Conservation (phyloP, 1,140 invertebrate species). For the Augochlora pura region DNA sequence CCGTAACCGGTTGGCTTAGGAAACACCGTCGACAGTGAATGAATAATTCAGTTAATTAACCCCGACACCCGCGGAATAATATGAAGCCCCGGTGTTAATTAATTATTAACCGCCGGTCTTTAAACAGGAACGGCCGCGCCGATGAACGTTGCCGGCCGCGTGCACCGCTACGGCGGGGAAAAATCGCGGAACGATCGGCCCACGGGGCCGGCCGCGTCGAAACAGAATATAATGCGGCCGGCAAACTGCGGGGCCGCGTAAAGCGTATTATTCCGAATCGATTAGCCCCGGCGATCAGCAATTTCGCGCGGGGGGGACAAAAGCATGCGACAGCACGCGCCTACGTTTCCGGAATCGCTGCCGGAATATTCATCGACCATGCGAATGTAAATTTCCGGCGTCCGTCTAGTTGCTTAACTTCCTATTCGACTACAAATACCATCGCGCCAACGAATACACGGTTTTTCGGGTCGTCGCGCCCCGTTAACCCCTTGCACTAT, state of each 20-base stretch:
- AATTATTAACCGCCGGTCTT: conserved; percentile 6
- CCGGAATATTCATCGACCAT: conserved; percentile 11
- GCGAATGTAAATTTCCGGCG: background rate
- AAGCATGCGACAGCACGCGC: background rate
- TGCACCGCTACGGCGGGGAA: too few species aligned
- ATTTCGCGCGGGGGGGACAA: background rate
- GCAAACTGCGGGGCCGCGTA: background rate
- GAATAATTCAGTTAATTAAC: conserved; percentile 25
- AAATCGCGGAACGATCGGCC: background rate
- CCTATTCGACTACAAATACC: too few species aligned
- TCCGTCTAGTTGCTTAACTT: too few species aligned
- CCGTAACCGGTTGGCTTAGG: conserved; percentile 16
- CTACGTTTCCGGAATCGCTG: background rate
- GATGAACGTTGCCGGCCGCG: background rate
- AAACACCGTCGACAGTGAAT: conserved; percentile 12
- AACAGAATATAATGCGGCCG: background rate
- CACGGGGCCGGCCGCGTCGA: background rate
- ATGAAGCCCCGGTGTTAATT: background rate
- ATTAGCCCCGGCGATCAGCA: background rate
- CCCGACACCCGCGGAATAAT: background rate
- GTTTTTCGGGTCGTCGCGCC: too few species aligned
- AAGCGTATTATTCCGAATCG: conserved; percentile 28
- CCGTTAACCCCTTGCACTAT: too few species aligned
- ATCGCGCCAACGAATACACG: too few species aligned
- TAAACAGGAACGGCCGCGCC: background rate